Percentiles rank a stretch among this genome's conserved stretches.
phyloP scores from a whole-genome alignment of 92 coral and sea anemone genomes.

The Nematostella vectensis region DNA sequence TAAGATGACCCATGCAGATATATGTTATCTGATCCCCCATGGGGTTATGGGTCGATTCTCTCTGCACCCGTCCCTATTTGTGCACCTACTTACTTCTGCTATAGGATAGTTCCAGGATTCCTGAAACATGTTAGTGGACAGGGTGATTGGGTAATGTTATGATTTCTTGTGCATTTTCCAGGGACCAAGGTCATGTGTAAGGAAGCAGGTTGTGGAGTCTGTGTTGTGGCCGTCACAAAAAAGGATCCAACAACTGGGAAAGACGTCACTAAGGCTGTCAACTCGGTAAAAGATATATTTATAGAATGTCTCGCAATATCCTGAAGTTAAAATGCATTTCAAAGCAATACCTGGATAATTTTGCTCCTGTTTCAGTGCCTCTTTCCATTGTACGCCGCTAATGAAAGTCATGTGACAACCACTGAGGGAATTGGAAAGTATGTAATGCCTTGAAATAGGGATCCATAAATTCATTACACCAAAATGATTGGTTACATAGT shows the following conservation, averaged over 20 bases:
- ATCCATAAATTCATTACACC: not conserved
- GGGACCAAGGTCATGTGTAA: conserved; percentile 75
- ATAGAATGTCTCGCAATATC: not conserved
- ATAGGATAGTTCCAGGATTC: conserved; percentile 1
- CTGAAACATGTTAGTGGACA: too few relatives aligned
- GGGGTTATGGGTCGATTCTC: too few relatives aligned
- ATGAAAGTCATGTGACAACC: conserved; percentile 47
- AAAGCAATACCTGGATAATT: not conserved
- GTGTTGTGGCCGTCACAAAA: conserved; percentile 65
- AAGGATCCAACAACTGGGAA: conserved; percentile 23
- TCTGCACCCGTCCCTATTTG: too few relatives aligned
- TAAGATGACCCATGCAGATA: too few relatives aligned
- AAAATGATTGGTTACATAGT: not conserved
- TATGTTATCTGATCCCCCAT: too few relatives aligned
- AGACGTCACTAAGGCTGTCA: conserved; percentile 43
- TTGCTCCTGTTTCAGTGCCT: conserved; percentile 28
- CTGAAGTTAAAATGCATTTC: not conserved
- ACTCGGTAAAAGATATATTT: conserved; percentile 32
- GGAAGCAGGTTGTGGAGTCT: conserved; percentile 68
- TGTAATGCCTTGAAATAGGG: too few relatives aligned
- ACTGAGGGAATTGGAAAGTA: conserved; percentile 62
- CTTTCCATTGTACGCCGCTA: conserved; percentile 41
- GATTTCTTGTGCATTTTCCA: too few relatives aligned
- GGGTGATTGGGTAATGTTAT: not conserved
- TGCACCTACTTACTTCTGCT: too few relatives aligned